Evolutionary conservation across 1,140 invertebrate species (phyloP).

Genomic region (Pissodes strobi): DNA sequence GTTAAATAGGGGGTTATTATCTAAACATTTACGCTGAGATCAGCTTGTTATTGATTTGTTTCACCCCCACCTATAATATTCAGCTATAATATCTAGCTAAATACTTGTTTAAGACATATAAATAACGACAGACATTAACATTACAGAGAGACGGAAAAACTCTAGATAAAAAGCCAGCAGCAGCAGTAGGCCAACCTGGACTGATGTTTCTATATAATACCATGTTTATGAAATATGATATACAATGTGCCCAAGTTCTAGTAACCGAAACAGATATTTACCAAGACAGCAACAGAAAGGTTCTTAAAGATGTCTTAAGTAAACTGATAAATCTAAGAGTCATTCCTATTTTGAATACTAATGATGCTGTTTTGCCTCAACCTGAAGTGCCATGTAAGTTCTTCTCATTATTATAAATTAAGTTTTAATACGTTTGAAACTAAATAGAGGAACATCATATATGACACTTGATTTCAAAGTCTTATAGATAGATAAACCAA

Average conservation of each 20-base stretch:
- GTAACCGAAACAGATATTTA: constrained; percentile 25
- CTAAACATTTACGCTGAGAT: too few relatives aligned
- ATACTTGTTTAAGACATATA: too few relatives aligned
- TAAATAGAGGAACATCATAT: too few relatives aligned
- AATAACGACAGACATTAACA: too few relatives aligned
- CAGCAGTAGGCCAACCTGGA: constrained; percentile 19
- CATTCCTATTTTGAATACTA: constrained; percentile 24
- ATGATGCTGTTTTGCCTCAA: constrained; percentile 24
- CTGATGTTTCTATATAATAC: constrained; percentile 20
- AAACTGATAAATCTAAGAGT: constrained; percentile 5
- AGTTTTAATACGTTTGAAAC: neutral
- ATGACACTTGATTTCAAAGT: too few relatives aligned
- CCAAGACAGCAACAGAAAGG: constrained; percentile 13
- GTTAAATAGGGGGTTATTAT: too few relatives aligned
- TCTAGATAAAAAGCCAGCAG: constrained; percentile 22
- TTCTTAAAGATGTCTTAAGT: constrained; percentile 2
- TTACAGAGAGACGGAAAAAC: constrained; percentile 4
- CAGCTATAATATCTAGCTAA: too few relatives aligned
- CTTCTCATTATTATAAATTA: neutral
- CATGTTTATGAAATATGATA: constrained; percentile 14
- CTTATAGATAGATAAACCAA: too few relatives aligned
- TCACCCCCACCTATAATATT: too few relatives aligned
- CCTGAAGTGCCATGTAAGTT: constrained; percentile 17
- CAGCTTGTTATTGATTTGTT: too few relatives aligned
- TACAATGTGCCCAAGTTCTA: constrained; percentile 23